These are phyloP conservation scores for Ephestia elutella DNA, from an alignment of 1,140 invertebrate species.

Conservation along the genomic window DNA sequence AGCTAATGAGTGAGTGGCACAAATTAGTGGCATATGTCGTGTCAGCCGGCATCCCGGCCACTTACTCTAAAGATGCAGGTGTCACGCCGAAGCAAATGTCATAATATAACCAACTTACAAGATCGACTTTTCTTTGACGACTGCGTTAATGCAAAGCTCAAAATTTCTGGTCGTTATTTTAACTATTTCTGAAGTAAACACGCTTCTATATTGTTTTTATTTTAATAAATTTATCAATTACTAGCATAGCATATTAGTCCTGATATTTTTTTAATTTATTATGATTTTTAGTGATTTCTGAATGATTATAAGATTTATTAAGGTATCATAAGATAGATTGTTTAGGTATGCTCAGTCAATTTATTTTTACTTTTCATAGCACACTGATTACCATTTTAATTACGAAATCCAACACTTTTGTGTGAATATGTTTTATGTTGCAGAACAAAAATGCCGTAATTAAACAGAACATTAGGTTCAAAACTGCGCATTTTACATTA, in stretches of 20 bases:
- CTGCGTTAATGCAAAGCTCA: background rate
- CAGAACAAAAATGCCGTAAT: background rate
- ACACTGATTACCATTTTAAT: too few species aligned
- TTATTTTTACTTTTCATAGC: too few species aligned
- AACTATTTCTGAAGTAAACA: background rate
- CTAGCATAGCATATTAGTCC: too few species aligned
- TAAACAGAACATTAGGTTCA: background rate
- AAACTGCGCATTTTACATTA: background rate
- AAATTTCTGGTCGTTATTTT: background rate
- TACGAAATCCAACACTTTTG: background rate
- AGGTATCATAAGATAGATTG: too few species aligned
- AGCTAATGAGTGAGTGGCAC: constrained; percentile 59
- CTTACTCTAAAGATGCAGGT: constrained; percentile 47
- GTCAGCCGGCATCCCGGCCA: constrained; percentile 57
- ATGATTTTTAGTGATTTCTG: too few species aligned
- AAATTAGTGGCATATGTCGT: constrained; percentile 70
- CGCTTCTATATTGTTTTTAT: too few species aligned
- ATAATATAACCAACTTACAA: constrained; percentile 10
- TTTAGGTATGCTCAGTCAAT: too few species aligned
- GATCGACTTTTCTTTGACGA: background rate
- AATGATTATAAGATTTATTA: too few species aligned
- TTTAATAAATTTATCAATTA: too few species aligned
- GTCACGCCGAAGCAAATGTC: constrained; percentile 48
- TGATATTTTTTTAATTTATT: too few species aligned
- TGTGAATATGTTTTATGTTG: constrained; percentile 5